Percentiles rank a stretch among this genome's conserved stretches.
These are phyloP conservation scores for Xenentodon cancila DNA, from an alignment of 2,797 vertebrate species.

Conservation along the genomic window DNA sequence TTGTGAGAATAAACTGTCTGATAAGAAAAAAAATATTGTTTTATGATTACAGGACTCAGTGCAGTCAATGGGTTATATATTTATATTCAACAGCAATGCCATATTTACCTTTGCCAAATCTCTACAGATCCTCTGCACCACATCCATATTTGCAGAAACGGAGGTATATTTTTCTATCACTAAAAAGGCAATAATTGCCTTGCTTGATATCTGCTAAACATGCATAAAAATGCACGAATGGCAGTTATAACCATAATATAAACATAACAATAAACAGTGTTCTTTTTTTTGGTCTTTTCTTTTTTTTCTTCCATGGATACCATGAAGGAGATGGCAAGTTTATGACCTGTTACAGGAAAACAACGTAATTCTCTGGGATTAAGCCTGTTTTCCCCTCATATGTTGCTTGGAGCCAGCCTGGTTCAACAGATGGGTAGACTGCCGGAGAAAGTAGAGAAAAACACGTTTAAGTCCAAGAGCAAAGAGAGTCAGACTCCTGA, in stretches of 20 bases:
- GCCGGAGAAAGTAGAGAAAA: conserved; percentile 28
- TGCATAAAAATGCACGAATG: conserved; percentile 29
- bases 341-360: conserved; percentile 87
- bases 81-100: conserved; percentile 22
- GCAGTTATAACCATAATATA: conserved; percentile 15
- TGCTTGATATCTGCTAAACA: conserved; percentile 20
- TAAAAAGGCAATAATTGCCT: conserved; percentile 14
- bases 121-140: conserved; percentile 11
- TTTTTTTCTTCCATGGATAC: conserved; percentile 90
- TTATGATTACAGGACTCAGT: conserved; percentile 49
- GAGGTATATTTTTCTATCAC: conserved; percentile 20
- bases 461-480: conserved; percentile 6
- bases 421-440: conserved; percentile 95
- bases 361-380: conserved; percentile 94
- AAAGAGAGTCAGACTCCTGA: conserved; percentile 13
- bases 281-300: conserved; percentile 25
- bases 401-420: conserved; percentile 96
- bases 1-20: conserved; percentile 58
- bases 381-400: conserved; percentile 94
- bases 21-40: conserved; percentile 29
- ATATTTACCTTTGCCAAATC: neutral
- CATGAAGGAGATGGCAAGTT: conserved; percentile 85
- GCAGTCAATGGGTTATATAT: conserved; percentile 33
- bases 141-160: conserved; percentile 6
- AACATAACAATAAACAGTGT: conserved; percentile 16